phyloP scores from a whole-genome alignment of 2,113 vertebrate genomes.

The Nannospalax galili region DNA sequence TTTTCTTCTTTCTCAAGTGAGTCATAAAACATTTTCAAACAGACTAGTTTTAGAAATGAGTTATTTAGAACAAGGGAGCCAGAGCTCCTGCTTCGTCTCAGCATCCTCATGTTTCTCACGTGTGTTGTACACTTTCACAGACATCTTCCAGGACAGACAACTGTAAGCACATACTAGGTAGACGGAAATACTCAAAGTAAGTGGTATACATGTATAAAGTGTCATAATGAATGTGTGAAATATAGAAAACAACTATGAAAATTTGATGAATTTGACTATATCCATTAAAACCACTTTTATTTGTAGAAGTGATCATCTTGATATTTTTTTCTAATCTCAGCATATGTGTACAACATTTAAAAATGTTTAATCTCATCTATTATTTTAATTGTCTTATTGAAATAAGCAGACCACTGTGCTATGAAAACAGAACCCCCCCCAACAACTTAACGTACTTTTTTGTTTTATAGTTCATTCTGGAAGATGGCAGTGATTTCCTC shows the following conservation, averaged over 20 bases:
- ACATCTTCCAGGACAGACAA: not conserved
- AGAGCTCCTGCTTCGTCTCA: not conserved
- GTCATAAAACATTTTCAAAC: not conserved
- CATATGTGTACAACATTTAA: not conserved
- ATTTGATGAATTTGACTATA: not conserved
- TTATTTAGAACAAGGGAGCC: not conserved
- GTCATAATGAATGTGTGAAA: no score
- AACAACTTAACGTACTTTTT: not conserved
- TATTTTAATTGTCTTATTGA: not conserved
- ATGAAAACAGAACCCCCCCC: not conserved
- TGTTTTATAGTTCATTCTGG: not conserved
- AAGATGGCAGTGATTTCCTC: not conserved
- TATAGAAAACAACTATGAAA: not conserved
- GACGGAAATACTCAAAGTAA: not conserved
- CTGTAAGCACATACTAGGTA: not conserved
- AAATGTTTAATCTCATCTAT: not conserved
- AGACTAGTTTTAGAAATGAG: not conserved
- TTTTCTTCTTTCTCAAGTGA: not conserved
- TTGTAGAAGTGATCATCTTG: not conserved
- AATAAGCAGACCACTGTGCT: not conserved
- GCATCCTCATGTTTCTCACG: not conserved
- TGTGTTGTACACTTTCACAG: not conserved
- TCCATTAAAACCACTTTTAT: not conserved
- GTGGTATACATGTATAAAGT: no score
- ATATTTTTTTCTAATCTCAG: not conserved